Conservation (phyloP, 2,888 invertebrate genomes). For the Ectemnius lituratus region DNA sequence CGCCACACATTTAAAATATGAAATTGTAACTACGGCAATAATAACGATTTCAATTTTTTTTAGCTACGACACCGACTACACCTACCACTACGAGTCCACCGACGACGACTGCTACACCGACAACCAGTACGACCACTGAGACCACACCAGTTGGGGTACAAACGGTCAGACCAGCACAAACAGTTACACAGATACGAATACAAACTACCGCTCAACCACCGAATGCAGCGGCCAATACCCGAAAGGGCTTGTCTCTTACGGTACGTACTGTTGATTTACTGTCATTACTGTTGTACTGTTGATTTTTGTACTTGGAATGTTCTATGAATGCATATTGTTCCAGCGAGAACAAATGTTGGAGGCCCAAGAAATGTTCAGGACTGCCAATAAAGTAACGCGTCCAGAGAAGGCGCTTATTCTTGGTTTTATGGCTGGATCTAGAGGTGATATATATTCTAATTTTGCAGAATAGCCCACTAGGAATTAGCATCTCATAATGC, state of each 20-base stretch:
- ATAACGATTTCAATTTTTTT: constrained; percentile 4
- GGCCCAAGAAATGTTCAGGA: constrained; percentile 98
- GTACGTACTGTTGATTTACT: constrained; percentile 74
- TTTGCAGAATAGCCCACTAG: background rate
- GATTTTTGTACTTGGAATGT: background rate
- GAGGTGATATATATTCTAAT: constrained; percentile 81
- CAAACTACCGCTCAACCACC: constrained; percentile 77
- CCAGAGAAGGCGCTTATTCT: constrained; percentile 98
- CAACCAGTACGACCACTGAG: constrained; percentile 69
- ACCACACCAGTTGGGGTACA: constrained; percentile 72
- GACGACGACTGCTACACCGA: constrained; percentile 66
- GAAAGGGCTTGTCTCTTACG: constrained; percentile 85
- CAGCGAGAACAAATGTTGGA: constrained; percentile 97
- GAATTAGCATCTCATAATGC: background rate
- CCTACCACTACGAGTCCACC: constrained; percentile 70
- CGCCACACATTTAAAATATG: too few relatives aligned
- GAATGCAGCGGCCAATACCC: constrained; percentile 78
- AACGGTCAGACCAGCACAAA: constrained; percentile 75
- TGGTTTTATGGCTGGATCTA: constrained; percentile 98
- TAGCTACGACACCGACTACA: constrained; percentile 69
- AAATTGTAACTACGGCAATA: too few relatives aligned
- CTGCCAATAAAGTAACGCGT: constrained; percentile 96
- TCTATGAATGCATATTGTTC: constrained; percentile 62
- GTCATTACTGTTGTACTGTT: background rate
- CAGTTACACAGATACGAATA: constrained; percentile 80